These are phyloP conservation scores for Manis javanica DNA, from an alignment of 2,797 vertebrate species.

Conservation along the genomic window DNA sequence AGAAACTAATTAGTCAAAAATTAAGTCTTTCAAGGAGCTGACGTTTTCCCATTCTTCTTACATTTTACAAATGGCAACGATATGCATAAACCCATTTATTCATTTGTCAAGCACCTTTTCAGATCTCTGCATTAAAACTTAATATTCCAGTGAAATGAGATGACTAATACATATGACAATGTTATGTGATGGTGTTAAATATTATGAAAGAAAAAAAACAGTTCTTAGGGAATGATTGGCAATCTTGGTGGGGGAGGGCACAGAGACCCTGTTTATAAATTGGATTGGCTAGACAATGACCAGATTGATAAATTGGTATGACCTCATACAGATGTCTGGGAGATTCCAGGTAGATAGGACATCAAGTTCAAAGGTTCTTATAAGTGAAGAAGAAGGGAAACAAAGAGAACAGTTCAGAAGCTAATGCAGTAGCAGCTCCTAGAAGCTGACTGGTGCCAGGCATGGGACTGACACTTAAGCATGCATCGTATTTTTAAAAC, in stretches of 20 bases:
- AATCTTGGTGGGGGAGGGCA: neutral
- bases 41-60: neutral
- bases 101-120: neutral
- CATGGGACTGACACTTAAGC: neutral
- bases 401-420: neutral
- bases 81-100: neutral
- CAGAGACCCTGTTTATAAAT: neutral
- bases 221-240: neutral
- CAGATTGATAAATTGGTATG: neutral
- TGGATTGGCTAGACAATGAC: neutral
- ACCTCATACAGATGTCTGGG: neutral
- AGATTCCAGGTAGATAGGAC: neutral
- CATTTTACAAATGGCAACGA: neutral
- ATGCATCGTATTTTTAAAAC: neutral
- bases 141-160: neutral
- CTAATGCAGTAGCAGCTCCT: too few relatives aligned
- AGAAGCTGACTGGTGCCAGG: neutral
- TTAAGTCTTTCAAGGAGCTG: neutral
- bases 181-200: neutral
- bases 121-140: neutral
- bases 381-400: neutral
- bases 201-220: neutral
- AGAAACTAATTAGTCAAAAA: neutral
- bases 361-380: neutral
- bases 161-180: neutral